Evolutionary conservation across 2,797 vertebrate genomes (phyloP).

Genomic region (Malurus splendens): DNA sequence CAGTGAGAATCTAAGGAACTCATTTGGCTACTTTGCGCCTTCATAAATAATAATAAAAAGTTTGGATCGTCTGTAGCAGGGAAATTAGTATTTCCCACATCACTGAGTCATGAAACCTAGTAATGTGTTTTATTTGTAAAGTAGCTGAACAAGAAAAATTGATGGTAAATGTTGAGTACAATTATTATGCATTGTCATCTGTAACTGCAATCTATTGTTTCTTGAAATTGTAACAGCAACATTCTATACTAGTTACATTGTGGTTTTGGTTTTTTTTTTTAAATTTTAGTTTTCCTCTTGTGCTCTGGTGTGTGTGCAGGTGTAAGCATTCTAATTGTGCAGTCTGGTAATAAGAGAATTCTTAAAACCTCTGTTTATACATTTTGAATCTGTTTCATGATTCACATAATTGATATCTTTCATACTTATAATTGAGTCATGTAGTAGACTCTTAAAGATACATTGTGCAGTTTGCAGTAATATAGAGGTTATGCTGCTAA

Average conservation of each 20-base stretch:
- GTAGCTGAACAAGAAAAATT: neutral
- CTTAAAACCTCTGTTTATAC: neutral
- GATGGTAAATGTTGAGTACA: neutral
- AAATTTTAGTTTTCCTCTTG: neutral
- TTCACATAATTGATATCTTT: neutral
- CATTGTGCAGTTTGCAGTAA: neutral
- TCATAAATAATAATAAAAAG: neutral
- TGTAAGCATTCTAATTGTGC: neutral
- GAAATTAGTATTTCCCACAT: neutral
- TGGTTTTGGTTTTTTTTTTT: neutral
- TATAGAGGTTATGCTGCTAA: neutral
- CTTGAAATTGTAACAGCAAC: neutral
- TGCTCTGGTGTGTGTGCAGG: neutral
- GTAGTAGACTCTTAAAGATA: neutral
- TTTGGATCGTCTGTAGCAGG: fast-evolving
- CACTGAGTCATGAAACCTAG: neutral
- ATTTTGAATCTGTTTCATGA: neutral
- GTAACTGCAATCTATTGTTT: neutral
- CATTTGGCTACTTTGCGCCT: neutral
- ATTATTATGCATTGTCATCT: neutral
- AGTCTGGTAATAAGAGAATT: neutral
- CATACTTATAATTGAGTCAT: neutral
- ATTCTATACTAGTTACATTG: neutral
- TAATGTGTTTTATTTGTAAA: neutral
- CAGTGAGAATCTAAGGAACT: neutral